phyloP scores from a whole-genome alignment of 2,888 invertebrate species.

The Philhelius pedissequus region DNA sequence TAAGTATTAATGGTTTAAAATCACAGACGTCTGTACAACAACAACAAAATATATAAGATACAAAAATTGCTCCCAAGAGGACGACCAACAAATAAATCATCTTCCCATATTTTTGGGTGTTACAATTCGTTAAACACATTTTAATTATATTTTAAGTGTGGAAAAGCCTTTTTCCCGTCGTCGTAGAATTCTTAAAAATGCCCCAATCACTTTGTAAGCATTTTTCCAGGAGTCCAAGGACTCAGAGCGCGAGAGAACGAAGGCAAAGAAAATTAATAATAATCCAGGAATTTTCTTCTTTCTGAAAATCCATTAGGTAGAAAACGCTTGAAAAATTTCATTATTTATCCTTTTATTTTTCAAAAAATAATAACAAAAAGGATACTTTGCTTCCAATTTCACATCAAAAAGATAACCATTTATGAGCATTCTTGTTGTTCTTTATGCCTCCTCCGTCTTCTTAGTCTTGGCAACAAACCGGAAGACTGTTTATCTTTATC shows the following conservation, averaged over 20 bases:
- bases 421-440: conserved; percentile 42
- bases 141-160: conserved; percentile 43
- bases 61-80: not conserved
- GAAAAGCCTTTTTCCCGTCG: not conserved
- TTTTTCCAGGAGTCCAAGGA: not conserved
- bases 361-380: not conserved
- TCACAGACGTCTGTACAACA: not conserved
- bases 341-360: conserved; percentile 30
- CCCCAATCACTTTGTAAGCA: conserved; percentile 28
- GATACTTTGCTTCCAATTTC: conserved; percentile 54
- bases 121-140: conserved; percentile 41
- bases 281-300: conserved; percentile 16
- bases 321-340: conserved; percentile 36
- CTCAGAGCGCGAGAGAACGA: not conserved
- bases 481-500: conserved; percentile 2
- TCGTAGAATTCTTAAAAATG: not conserved
- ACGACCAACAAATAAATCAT: not conserved
- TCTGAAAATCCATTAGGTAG: conserved; percentile 36
- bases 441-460: not conserved
- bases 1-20: no score
- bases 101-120: not conserved
- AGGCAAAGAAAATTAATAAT: conserved; percentile 38
- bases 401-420: conserved; percentile 64
- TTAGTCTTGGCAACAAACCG: conserved; percentile 12
- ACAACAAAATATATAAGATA: no score